Evolutionary conservation across 1,140 invertebrate species (phyloP), one percentile per base, ranked within the genome.

Genomic region (Hestina assimilis): DNA sequence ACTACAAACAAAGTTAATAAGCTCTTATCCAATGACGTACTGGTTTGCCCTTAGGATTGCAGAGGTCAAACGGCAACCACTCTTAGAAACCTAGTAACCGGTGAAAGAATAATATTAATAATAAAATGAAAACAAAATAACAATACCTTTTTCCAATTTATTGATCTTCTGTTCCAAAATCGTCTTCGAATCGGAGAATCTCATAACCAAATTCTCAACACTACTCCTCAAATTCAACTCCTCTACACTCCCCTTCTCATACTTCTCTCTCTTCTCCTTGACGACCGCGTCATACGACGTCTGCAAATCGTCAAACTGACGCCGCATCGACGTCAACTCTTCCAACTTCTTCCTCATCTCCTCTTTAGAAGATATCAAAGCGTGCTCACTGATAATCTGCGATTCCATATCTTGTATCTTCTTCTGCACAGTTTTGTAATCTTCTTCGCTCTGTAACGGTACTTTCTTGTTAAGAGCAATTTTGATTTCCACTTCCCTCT

Each of bases 161-260:
- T 53, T 59, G 23, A 86, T 84, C 59, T 86, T 86, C 50, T 77
- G 69, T 8, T 77, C 70, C 52, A 86, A 55, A 23, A 87, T 76
- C 6, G 75, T 73, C n/a, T 70, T 75, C 0, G 78, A 74, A 55
- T 87, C 83, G 0, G 58, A 67, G 50, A 84, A 81, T 51, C 65
- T 77, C 9, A 72, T 75, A 9, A 83, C 74, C 33, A 86, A 43
- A 46, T 82, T 80, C 35, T 84, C 81, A 75, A 77, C 91, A 89
- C 72, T 89, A 63, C 70, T 89, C 66, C 53, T 89, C 58, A 71
- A 74, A 73, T 65, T 90, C 66, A 72, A 90, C 78, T 81, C 91
- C 87, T 91, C 57, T n/a, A 73, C 63, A 57, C 77, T 81, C 8
- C 74, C 75, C 24, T 69, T 70, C 6, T 74, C 76, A 40, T 67